A percentile compares a stretch with the other conserved stretches of the same genome.
Conservation (phyloP, 2,888 invertebrate genomes). For the Temnothorax unifasciatus region DNA sequence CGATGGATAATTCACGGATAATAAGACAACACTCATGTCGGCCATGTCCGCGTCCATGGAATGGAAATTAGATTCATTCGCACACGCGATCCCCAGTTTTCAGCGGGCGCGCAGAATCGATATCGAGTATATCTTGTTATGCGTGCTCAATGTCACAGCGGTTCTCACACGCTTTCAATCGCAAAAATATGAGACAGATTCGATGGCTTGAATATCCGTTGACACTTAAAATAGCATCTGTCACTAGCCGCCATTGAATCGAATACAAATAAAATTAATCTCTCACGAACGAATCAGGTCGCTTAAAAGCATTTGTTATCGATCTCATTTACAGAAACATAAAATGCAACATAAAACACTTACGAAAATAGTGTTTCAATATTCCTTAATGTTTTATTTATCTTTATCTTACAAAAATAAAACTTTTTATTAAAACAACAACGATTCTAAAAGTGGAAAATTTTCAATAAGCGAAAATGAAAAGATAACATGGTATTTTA, state of each 20-base stretch:
- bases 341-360: neutral
- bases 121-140: conserved; percentile 63
- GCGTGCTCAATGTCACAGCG: conserved; percentile 33
- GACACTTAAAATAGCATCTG: neutral
- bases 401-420: neutral
- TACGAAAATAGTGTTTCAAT: neutral
- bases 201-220: neutral
- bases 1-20: conserved; percentile 71
- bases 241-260: neutral
- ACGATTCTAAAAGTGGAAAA: neutral
- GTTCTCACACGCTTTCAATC: conserved; percentile 8
- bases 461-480: neutral
- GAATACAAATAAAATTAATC: neutral
- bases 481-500: neutral
- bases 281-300: neutral
- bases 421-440: neutral
- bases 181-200: neutral
- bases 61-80: conserved; percentile 72
- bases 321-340: neutral
- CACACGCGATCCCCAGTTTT: conserved; percentile 68
- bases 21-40: conserved; percentile 67
- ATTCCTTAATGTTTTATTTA: neutral
- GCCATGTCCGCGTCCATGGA: conserved; percentile 43
- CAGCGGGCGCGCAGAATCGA: conserved; percentile 63
- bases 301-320: neutral